phyloP scores from a whole-genome alignment of 2,113 vertebrate species.

The Hypomesus transpacificus region DNA sequence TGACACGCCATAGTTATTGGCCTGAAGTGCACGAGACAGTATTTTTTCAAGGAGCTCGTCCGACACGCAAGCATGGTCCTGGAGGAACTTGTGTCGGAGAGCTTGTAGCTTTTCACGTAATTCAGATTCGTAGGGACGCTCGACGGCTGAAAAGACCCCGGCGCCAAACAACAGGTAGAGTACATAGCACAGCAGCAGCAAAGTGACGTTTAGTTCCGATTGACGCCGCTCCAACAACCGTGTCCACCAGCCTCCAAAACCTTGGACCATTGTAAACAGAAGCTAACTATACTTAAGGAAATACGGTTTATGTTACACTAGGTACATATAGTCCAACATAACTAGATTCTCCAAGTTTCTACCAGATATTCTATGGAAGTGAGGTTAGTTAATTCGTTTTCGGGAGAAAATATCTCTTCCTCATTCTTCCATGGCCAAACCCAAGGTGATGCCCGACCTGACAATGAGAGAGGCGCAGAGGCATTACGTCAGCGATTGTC shows the following conservation, averaged over 20 bases:
- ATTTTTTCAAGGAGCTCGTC: constrained; percentile 83
- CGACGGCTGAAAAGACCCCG: constrained; percentile 90
- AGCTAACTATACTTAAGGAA: neutral
- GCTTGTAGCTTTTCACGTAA: constrained; percentile 78
- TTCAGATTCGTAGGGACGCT: constrained; percentile 84
- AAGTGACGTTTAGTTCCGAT: constrained; percentile 76
- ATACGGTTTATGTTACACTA: neutral
- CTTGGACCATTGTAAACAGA: constrained; percentile 74
- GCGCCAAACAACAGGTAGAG: constrained; percentile 86
- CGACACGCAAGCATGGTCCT: constrained; percentile 82
- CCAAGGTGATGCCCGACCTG: neutral
- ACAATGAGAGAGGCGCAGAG: neutral
- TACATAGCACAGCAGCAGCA: constrained; percentile 79
- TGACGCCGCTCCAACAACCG: constrained; percentile 75
- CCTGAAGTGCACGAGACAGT: constrained; percentile 80
- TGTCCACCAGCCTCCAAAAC: constrained; percentile 70
- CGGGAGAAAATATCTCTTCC: neutral
- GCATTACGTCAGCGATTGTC: constrained; percentile 9
- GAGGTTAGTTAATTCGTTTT: neutral
- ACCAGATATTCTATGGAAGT: neutral
- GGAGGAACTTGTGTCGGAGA: constrained; percentile 78
- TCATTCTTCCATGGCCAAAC: neutral
- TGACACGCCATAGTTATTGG: constrained; percentile 92
- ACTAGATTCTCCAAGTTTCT: too few species aligned
- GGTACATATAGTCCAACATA: neutral